Base-by-base conservation (phyloP, 2,797 vertebrate genomes). In the Bothrops alternatus region DNA sequence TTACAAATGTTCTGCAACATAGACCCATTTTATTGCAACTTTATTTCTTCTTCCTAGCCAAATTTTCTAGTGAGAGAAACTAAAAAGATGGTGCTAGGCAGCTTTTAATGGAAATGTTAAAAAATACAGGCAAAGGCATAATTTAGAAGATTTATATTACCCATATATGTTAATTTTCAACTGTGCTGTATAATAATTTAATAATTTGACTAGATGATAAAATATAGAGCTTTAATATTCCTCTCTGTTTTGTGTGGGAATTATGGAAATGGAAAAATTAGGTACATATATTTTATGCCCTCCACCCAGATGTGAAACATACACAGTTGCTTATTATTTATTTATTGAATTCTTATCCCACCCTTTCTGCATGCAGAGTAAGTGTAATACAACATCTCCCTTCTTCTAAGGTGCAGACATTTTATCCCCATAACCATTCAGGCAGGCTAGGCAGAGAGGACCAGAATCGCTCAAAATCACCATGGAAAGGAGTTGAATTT, bases 171-270 rank as follows among this genome's bases (percentile, higher is more conserved):
- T 93, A 93, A 92, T 94, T 88, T 89, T 88, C 85, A 60, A 25
- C 87, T 93, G 37, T 92, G 69, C 1, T 93, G 95, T 93, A 73
- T 0, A 7, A 10, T 93, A 94, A 91, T 93, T 95, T 95, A 82
- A 63, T 78, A 63, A 11, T 93, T 93, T 91, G 58, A 91, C 20
- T 90, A 8, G 65, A 93, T 92, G 86, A 42, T 26, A 90, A 93
- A 96, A 96, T 92, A 90, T 56, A 25, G 86, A 26, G 86, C 91
- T 57, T 55, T 88, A 92, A 85, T 90, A 92, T 88, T 94, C 53
- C 69, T 86, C 87, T 92, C 88, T 94, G 69, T 93, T 91, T 93
- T 92, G 50, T 50, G 26, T 90, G 28, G 86, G 89, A 42, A 90
- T 92, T 91, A 94, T 88, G 90, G 58, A 86, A 88, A 93, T 78